These are phyloP conservation scores for Epistrophella euchroma DNA, from an alignment of 2,888 invertebrate species.

Conservation along the genomic window DNA sequence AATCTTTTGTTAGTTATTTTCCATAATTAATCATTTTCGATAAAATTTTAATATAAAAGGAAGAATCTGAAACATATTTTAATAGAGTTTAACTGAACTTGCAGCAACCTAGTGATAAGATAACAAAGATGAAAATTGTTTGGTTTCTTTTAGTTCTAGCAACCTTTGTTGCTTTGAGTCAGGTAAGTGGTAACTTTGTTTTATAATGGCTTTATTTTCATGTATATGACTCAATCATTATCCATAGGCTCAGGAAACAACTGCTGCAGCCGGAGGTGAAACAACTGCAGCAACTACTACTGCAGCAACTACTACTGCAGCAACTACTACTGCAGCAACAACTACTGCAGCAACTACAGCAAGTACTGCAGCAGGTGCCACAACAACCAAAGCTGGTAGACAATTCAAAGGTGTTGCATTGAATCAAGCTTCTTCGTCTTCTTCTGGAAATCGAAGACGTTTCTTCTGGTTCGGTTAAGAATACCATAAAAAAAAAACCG, in stretches of 20 bases:
- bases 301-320: not conserved
- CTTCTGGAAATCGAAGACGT: not conserved
- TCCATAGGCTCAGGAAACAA: not conserved
- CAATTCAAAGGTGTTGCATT: not conserved
- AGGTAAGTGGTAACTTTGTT: not conserved
- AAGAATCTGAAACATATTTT: not conserved
- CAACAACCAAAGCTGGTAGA: conserved; percentile 18
- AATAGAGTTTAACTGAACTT: conserved; percentile 9
- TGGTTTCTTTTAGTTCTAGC: conserved; percentile 30
- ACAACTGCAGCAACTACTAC: not conserved
- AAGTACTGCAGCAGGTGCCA: not conserved
- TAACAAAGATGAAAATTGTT: conserved; percentile 42
- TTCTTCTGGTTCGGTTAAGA: conserved; percentile 24
- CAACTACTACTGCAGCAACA: not conserved
- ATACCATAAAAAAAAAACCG: not conserved
- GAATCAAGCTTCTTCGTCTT: not conserved
- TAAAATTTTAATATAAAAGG: conserved; percentile 30
- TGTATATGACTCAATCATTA: not conserved
- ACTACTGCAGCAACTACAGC: conserved; percentile 7
- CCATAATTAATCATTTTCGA: not conserved
- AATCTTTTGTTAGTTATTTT: too few relatives aligned
- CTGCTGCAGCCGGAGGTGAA: not conserved
- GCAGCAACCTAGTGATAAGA: not conserved
- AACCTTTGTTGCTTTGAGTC: conserved; percentile 21
- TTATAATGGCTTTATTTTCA: not conserved